Base-by-base conservation (phyloP, 2,888 invertebrate genomes). In the Lacanobia oleracea region DNA sequence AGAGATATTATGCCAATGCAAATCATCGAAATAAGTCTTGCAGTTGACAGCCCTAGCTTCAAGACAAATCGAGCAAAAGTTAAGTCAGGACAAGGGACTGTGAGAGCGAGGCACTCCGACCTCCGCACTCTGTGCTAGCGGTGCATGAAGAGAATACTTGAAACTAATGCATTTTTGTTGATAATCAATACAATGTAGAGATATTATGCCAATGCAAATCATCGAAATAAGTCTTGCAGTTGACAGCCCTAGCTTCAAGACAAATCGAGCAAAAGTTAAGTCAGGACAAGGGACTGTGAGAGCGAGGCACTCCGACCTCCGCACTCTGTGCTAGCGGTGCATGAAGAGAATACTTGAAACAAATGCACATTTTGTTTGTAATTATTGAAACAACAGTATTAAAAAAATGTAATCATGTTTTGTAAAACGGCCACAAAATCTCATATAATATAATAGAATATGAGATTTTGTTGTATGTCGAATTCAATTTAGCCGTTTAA, bases 61-160 rank as follows among this genome's bases (percentile, higher is more conserved):
- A 51, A 71, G 73, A 68, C 57, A 57, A 81, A 57, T 75, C 53
- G 73, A 72, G 61, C 83, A 84, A 85, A 84, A 83, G 83, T 84
- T 77, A 85, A 75, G 69, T 70, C 77, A 82, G 83, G 77, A 73
- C 80, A 85, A 82, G 75, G 72, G 83, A 63, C 68, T 82, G 82
- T 61, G 63, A 75, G 66, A 71, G 53, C 59, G 56, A 71, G 37
- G 67, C 59, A 57, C 59, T 78, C 60, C 45, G 66, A 73, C 79
- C 76, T 83, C 72, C 53, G n/a, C 57, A 51, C 57, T 57, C 57
- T 14, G 8, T 40, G n/a, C 0, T 40, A 23, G 59, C 43, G n/a
- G n/a, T n/a, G n/a, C n/a, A n/a, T n/a, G n/a, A n/a, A n/a, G n/a
- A n/a, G n/a, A n/a, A n/a, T n/a, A n/a, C n/a, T n/a, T n/a, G n/a